Conservation (phyloP, 2,797 vertebrate genomes). For the Smutsia temminckii region DNA sequence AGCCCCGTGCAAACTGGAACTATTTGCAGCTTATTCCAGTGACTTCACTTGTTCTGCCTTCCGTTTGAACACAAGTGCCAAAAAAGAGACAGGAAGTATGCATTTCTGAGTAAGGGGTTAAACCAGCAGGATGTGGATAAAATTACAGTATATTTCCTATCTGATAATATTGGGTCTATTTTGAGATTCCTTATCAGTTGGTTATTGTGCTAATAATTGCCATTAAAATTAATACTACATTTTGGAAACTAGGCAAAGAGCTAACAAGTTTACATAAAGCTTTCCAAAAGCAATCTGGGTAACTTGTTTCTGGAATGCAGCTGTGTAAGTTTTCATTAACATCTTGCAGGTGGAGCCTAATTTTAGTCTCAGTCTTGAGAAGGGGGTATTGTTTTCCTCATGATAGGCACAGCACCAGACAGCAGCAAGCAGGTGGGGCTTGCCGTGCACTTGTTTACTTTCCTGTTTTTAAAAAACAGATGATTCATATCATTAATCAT, state of each 20-base stretch:
- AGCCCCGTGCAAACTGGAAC: not conserved
- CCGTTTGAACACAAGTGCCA: conserved; percentile 32
- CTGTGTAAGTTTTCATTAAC: conserved; percentile 88
- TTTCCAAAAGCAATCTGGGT: conserved; percentile 87
- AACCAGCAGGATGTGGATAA: conserved; percentile 82
- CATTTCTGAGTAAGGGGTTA: conserved; percentile 83
- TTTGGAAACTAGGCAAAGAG: conserved; percentile 83
- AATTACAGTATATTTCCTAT: conserved; percentile 81
- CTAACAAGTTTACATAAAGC: conserved; percentile 82
- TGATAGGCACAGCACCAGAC: conserved; percentile 76
- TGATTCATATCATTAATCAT: conserved; percentile 83
- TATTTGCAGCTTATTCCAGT: not conserved
- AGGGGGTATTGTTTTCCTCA: conserved; percentile 85
- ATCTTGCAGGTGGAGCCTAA: conserved; percentile 90
- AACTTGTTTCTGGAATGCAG: conserved; percentile 88
- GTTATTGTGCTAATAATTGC: conserved; percentile 88
- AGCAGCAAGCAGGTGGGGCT: conserved; percentile 84
- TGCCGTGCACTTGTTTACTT: conserved; percentile 82
- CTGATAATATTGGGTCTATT: conserved; percentile 84
- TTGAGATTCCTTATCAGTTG: conserved; percentile 86
- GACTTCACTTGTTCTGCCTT: conserved; percentile 43
- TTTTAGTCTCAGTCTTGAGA: conserved; percentile 87
- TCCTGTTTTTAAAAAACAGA: conserved; percentile 76
- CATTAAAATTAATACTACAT: conserved; percentile 88
- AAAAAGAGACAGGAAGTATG: conserved; percentile 62